Conservation (phyloP, 2,888 invertebrate species). For the Nemotelus nigrinus region DNA sequence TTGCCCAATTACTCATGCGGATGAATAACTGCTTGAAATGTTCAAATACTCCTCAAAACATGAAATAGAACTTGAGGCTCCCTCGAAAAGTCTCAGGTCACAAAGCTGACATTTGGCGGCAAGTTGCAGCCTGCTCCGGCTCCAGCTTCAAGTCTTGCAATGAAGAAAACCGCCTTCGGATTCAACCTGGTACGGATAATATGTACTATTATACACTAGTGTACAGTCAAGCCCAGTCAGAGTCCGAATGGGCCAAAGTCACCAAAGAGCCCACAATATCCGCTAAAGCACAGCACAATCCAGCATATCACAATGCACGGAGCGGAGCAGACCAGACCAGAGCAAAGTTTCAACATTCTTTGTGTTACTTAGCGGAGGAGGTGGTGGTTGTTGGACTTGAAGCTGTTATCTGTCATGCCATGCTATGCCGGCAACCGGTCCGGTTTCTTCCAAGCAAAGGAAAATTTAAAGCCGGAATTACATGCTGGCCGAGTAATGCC, state of each 20-base stretch:
- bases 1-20: conserved; percentile 22
- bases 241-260: not conserved
- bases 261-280: conserved; percentile 28
- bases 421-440: conserved; percentile 12
- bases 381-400: conserved; percentile 24
- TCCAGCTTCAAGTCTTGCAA: not conserved
- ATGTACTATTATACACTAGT: too few species aligned
- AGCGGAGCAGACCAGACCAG: too few species aligned
- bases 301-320: not conserved
- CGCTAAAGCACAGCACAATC: conserved; percentile 11
- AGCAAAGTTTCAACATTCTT: conserved; percentile 32
- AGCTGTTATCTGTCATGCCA: conserved; percentile 43
- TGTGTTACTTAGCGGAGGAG: conserved; percentile 35
- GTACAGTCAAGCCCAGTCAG: not conserved
- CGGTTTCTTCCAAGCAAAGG: conserved; percentile 33
- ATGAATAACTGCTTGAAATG: not conserved
- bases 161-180: not conserved
- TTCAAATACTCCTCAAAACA: not conserved
- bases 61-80: not conserved
- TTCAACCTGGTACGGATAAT: too few species aligned
- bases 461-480: too few species aligned
- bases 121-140: not conserved
- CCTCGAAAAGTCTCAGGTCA: not conserved
- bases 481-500: too few species aligned
- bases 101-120: not conserved